Percentiles rank a stretch among this genome's conserved stretches.
phyloP scores from a whole-genome alignment of 2,888 invertebrate genomes.

The Drosophila anceps region DNA sequence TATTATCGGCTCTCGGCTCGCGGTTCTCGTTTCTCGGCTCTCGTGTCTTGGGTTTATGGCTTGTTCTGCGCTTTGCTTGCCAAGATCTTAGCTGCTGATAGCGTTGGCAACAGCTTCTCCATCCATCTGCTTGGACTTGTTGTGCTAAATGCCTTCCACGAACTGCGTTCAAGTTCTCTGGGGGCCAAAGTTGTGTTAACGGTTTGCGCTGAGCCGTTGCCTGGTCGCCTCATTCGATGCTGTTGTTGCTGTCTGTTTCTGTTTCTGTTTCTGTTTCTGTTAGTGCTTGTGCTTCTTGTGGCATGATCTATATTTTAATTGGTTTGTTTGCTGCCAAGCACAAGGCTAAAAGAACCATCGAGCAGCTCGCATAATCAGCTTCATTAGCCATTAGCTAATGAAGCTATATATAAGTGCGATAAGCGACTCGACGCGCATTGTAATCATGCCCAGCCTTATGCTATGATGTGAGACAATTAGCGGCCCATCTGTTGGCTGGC shows the following conservation, averaged over 20 bases:
- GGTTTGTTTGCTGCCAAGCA: slow-evolving; percentile 48
- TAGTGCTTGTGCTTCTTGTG: slow-evolving; percentile 27
- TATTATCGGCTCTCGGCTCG: slow-evolving; percentile 47
- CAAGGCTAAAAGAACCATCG: slow-evolving; percentile 8
- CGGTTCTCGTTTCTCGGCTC: background rate
- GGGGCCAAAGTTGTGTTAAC: slow-evolving; percentile 60
- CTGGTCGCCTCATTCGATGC: background rate
- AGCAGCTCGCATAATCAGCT: slow-evolving; percentile 54
- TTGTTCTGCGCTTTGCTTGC: slow-evolving; percentile 63
- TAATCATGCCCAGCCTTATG: slow-evolving; percentile 24
- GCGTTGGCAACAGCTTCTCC: slow-evolving; percentile 33
- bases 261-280: background rate
- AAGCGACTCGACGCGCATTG: slow-evolving; percentile 31
- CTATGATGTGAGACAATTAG: slow-evolving; percentile 57
- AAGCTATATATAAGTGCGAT: slow-evolving; percentile 61
- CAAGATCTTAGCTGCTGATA: slow-evolving; percentile 49
- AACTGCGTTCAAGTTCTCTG: slow-evolving; percentile 61
- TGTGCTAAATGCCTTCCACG: slow-evolving; percentile 71
- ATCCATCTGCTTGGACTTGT: slow-evolving; percentile 36
- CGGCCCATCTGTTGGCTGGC: slow-evolving; percentile 22
- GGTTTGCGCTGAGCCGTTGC: slow-evolving; percentile 52
- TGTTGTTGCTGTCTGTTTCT: background rate
- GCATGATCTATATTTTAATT: slow-evolving; percentile 79
- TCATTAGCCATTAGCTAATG: slow-evolving; percentile 71
- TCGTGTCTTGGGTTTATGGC: slow-evolving; percentile 60